A percentile compares a stretch with the other conserved stretches of the same genome.
phyloP scores from a whole-genome alignment of 2,888 invertebrate genomes.

The Tridacna gigas region DNA sequence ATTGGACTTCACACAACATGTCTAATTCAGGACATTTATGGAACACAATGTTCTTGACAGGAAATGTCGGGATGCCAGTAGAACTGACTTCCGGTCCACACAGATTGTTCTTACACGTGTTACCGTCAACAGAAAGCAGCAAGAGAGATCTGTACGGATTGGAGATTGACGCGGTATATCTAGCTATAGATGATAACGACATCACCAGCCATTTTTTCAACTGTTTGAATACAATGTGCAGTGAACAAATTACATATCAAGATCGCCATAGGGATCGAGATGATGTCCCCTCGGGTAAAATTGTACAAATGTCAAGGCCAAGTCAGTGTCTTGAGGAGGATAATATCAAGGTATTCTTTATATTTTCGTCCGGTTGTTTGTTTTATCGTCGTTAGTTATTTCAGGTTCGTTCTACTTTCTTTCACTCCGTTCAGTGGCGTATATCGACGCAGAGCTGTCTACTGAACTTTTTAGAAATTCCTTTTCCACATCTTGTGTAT shows the following conservation, averaged over 20 bases:
- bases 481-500: no score
- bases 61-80: constrained; percentile 34
- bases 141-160: constrained; percentile 38
- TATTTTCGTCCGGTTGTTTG: not conserved
- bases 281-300: constrained; percentile 47
- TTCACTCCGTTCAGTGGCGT: no score
- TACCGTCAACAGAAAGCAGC: constrained; percentile 2
- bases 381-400: no score
- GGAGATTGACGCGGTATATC: constrained; percentile 41
- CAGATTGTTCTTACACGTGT: constrained; percentile 29
- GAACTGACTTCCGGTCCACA: constrained; percentile 35
- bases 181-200: constrained; percentile 44
- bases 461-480: no score
- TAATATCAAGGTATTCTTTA: constrained; percentile 44
- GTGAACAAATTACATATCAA: constrained; percentile 42
- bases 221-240: constrained; percentile 50
- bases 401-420: no score
- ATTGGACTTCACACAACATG: constrained; percentile 34
- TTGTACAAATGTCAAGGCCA: constrained; percentile 51
- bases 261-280: constrained; percentile 44
- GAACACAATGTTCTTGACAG: constrained; percentile 32
- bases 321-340: constrained; percentile 48
- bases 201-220: constrained; percentile 41
- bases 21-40: constrained; percentile 37
- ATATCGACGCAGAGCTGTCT: no score